A percentile compares a stretch with the other conserved stretches of the same genome.
These are phyloP conservation scores for Acrocephalus scirpaceus DNA, from an alignment of 2,797 vertebrate genomes.

Conservation along the genomic window DNA sequence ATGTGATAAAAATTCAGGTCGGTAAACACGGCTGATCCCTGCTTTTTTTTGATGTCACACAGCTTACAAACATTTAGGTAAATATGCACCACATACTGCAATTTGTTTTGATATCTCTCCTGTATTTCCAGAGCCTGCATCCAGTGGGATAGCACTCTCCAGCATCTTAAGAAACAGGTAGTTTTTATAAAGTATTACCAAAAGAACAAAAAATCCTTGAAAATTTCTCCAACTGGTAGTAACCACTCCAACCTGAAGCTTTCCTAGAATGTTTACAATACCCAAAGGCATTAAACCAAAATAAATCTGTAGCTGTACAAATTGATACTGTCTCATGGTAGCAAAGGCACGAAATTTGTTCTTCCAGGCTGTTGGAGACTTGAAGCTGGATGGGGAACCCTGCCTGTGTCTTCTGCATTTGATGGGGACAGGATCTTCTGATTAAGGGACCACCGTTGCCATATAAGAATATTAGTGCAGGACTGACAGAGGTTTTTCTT, in stretches of 20 bases:
- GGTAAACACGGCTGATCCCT: neutral
- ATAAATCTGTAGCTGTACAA: neutral
- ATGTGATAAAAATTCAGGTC: neutral
- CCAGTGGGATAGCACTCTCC: neutral
- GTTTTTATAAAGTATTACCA: neutral
- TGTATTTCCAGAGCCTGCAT: neutral
- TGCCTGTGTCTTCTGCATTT: neutral
- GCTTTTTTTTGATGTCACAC: neutral
- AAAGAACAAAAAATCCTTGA: neutral
- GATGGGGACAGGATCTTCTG: neutral
- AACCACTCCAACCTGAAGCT: neutral
- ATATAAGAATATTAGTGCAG: neutral
- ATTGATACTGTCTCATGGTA: neutral
- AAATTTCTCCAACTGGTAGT: neutral
- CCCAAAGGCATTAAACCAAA: neutral
- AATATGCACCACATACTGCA: fast-evolving
- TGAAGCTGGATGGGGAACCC: neutral
- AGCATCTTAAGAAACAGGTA: neutral
- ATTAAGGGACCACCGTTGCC: fast-evolving
- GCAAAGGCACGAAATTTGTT: neutral
- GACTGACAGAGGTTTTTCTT: neutral
- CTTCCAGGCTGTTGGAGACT: neutral
- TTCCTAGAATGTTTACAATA: neutral
- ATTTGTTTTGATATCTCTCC: neutral
- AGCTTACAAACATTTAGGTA: neutral